A percentile compares a stretch with the other conserved stretches of the same genome.
Evolutionary conservation across 2,888 invertebrate species (phyloP).

Genomic region (Biston betularia): DNA sequence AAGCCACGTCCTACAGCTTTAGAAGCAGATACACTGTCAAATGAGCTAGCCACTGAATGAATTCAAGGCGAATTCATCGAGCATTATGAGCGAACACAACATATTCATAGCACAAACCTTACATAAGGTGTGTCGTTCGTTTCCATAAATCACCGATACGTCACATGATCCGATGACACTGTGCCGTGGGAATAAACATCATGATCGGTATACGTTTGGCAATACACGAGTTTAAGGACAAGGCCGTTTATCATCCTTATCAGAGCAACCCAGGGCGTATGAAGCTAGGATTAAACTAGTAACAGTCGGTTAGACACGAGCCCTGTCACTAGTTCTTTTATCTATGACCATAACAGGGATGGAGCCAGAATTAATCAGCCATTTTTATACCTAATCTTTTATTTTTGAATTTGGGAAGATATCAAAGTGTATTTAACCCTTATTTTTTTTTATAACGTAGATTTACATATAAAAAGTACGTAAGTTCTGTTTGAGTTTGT

Average conservation of each 20-base stretch:
- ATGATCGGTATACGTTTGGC: constrained; percentile 27
- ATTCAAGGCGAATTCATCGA: not conserved
- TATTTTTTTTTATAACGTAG: too few relatives aligned
- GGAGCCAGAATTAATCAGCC: not conserved
- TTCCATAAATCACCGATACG: constrained; percentile 24
- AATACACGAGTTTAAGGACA: constrained; percentile 37
- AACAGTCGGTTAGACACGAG: constrained; percentile 63
- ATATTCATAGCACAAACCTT: constrained; percentile 11
- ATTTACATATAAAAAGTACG: too few relatives aligned
- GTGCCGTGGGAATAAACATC: constrained; percentile 25
- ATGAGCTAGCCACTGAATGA: not conserved
- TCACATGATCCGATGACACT: constrained; percentile 7
- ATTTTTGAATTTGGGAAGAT: too few relatives aligned
- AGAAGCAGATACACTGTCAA: too few relatives aligned
- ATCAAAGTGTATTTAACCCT: too few relatives aligned
- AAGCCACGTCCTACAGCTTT: too few relatives aligned
- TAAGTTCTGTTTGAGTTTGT: too few relatives aligned
- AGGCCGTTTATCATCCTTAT: constrained; percentile 37
- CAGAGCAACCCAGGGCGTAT: constrained; percentile 50
- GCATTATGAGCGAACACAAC: constrained; percentile 7
- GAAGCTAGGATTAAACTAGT: constrained; percentile 53
- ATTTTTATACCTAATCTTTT: not conserved
- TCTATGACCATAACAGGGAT: constrained; percentile 37
- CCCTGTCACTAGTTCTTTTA: constrained; percentile 46
- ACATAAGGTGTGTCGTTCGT: constrained; percentile 22